These are phyloP conservation scores for Aspidoscelis tigris DNA, from an alignment of 2,113 vertebrate genomes.

Conservation along the genomic window DNA sequence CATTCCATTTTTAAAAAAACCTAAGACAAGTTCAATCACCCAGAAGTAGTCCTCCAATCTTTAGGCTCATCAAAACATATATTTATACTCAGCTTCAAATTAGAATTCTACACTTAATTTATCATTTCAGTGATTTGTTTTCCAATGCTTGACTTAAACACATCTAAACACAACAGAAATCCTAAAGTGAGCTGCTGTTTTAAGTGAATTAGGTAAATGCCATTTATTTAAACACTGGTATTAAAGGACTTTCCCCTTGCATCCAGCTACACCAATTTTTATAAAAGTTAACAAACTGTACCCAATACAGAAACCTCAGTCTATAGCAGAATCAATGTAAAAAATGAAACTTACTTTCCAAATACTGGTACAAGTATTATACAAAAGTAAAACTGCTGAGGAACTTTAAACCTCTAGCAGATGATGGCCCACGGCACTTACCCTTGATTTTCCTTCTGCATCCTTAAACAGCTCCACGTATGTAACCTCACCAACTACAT, in stretches of 20 bases:
- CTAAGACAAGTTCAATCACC: conserved; percentile 67
- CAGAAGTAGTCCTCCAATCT: conserved; percentile 67
- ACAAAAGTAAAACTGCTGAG: conserved; percentile 94
- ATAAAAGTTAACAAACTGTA: conserved; percentile 77
- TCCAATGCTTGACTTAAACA: conserved; percentile 62
- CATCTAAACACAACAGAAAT: conserved; percentile 73
- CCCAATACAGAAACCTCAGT: conserved; percentile 84
- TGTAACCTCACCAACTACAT: conserved; percentile 99
- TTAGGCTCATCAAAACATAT: conserved; percentile 70
- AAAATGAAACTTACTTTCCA: conserved; percentile 90
- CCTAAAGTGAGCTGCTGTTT: conserved; percentile 68
- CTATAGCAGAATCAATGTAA: conserved; percentile 79
- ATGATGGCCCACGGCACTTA: conserved; percentile 98
- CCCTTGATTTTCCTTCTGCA: conserved; percentile 99
- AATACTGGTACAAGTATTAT: conserved; percentile 89
- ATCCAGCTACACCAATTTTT: conserved; percentile 71
- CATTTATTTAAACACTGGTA: conserved; percentile 68
- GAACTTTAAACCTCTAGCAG: conserved; percentile 96
- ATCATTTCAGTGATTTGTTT: conserved; percentile 58
- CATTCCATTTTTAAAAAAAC: conserved; percentile 63
- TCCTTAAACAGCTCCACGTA: conserved; percentile 99
- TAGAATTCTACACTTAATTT: conserved; percentile 67
- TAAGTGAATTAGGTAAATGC: conserved; percentile 71
- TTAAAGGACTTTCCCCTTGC: conserved; percentile 72
- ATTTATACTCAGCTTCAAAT: conserved; percentile 62